Evolutionary conservation across 2,797 vertebrate genomes (phyloP), one percentile per base, ranked within the genome.

Genomic region (Scolopax rusticola): DNA sequence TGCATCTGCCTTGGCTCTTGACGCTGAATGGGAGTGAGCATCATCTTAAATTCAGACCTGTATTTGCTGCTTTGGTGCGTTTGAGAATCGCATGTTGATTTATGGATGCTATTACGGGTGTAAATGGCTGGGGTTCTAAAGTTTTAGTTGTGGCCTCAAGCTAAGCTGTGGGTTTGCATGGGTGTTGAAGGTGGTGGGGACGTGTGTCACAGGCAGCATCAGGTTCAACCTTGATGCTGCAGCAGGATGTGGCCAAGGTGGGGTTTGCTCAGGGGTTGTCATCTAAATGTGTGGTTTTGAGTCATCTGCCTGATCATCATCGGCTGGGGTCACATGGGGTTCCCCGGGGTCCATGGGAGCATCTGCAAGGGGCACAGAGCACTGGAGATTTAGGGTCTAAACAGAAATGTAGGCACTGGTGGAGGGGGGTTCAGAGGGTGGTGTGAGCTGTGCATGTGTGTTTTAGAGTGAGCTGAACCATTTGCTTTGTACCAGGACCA

Each of bases 21-120:
- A 6, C 2, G 32, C 45, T 59, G 24, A 50, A n/a, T 7, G 25
- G 64, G 69, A 67, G 43, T 0, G 0, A 61, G 15, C 24, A 25
- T 54, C 1, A 0, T 53, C 43, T 63, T 65, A 18, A 87, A 80
- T n/a, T 87, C 75, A 87, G 57, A 53, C 38, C 30, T 12, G 28
- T 33, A 67, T 70, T 73, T 30, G n/a, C 33, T 30, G 38, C 25
- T 89, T 47, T 61, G 41, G 56, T 40, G 68, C 38, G 87, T 69
- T 71, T 1, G 5, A 79, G 81, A 76, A 57, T 38, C 30, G 20
- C 28, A 12, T 1, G 0, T 64, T 47, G 51, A 36, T 30, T 64
- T 68, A 2, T 1, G 3, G 40, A 28, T 28, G 48, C 28, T 65
- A 19, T 56, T 51, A 69, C 61, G 50, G 21, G 40, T 0, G 0